Conservation (phyloP, 2,113 vertebrate species). For the Baryphthengus martii region DNA sequence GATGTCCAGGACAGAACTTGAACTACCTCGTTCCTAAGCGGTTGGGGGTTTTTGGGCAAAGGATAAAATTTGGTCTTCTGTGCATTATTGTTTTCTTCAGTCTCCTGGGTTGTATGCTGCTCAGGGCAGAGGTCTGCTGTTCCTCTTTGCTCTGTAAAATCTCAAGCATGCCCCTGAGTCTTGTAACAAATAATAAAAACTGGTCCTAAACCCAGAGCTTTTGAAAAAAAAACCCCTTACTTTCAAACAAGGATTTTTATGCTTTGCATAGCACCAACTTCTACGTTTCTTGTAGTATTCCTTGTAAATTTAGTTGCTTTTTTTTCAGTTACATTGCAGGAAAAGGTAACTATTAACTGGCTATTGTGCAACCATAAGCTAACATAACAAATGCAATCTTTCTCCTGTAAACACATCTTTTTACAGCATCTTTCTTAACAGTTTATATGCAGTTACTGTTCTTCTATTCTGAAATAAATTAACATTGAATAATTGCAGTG, state of each 20-base stretch:
- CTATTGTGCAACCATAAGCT: conserved; percentile 2
- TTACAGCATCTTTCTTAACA: not conserved
- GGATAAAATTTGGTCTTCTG: not conserved
- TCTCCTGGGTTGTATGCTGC: not conserved
- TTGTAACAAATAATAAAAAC: not conserved
- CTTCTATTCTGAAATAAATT: conserved; percentile 28
- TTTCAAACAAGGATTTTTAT: not conserved
- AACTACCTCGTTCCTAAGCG: not conserved
- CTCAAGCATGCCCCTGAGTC: not conserved
- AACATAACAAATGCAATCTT: not conserved
- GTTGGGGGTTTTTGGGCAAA: not conserved
- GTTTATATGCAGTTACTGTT: not conserved
- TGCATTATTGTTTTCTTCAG: not conserved
- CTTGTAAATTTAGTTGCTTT: not conserved
- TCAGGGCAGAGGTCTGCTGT: not conserved
- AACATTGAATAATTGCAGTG: conserved; percentile 24
- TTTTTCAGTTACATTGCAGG: not conserved
- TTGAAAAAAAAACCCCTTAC: too few relatives aligned
- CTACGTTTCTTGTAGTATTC: not conserved
- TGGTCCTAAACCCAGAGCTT: not conserved
- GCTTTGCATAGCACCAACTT: not conserved
- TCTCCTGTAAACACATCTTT: not conserved
- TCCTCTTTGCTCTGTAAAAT: not conserved
- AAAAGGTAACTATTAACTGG: not conserved
- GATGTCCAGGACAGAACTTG: not conserved